Evolutionary conservation across 2,888 invertebrate species (phyloP).

Genomic region (Yponomeuta evonymella): DNA sequence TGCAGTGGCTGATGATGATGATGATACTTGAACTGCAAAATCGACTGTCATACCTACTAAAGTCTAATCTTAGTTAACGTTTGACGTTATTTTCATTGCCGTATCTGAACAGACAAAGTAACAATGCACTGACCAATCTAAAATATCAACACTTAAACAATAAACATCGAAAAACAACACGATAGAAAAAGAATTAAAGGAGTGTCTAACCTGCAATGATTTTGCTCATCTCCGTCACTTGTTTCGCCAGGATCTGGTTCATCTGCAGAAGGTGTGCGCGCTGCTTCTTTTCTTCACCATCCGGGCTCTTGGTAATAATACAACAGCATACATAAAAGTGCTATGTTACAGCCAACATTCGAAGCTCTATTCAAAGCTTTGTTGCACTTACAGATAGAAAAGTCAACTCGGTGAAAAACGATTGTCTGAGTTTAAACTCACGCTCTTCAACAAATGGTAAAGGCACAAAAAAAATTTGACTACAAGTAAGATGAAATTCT

Average conservation of each 20-base stretch:
- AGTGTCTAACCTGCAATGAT: constrained; percentile 90
- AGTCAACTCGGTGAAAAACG: not conserved
- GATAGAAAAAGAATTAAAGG: not conserved
- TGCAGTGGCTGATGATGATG: no score
- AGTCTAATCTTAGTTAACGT: no score
- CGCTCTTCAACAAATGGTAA: no score
- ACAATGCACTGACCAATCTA: not conserved
- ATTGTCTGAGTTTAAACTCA: no score
- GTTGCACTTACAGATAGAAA: constrained; percentile 2
- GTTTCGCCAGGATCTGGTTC: constrained; percentile 93
- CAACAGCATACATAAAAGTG: constrained; percentile 40
- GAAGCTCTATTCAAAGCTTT: constrained; percentile 45
- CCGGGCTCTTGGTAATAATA: constrained; percentile 78
- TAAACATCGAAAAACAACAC: not conserved
- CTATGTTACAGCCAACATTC: constrained; percentile 65
- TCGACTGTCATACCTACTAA: no score
- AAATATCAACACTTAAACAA: not conserved
- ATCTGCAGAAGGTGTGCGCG: constrained; percentile 92
- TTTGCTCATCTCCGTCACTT: constrained; percentile 96
- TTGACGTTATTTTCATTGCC: no score
- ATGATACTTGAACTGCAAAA: no score
- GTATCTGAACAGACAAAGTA: no score
- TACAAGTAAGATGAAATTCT: no score
- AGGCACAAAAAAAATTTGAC: no score
- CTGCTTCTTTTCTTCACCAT: constrained; percentile 89